phyloP scores from a whole-genome alignment of 2,888 invertebrate species.

The Aleiodes leptofemur region DNA sequence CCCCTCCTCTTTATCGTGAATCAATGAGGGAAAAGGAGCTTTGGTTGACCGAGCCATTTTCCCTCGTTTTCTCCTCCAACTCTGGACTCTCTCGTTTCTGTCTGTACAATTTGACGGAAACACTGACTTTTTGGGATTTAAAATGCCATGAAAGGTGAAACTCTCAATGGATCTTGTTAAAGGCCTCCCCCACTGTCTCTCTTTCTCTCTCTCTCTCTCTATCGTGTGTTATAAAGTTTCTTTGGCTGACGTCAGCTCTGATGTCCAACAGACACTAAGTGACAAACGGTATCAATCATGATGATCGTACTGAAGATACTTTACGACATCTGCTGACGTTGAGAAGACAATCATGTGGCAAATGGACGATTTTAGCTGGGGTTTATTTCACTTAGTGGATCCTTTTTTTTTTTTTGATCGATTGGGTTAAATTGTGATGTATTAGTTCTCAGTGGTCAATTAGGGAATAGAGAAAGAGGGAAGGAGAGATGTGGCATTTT shows the following conservation, averaged over 20 bases:
- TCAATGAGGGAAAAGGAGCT: constrained; percentile 25
- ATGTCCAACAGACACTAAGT: constrained; percentile 45
- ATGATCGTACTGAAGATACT: constrained; percentile 55
- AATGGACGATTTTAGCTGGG: background rate
- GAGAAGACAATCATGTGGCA: constrained; percentile 23
- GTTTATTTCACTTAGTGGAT: constrained; percentile 11
- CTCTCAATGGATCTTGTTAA: constrained; percentile 30
- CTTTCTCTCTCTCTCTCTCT: too few relatives aligned
- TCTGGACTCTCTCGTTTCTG: constrained; percentile 2
- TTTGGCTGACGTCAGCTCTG: constrained; percentile 41
- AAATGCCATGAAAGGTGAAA: background rate
- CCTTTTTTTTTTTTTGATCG: constrained; percentile 12
- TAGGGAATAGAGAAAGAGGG: constrained; percentile 37
- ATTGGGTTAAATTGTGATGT: constrained; percentile 6
- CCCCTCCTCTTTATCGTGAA: constrained; percentile 2
- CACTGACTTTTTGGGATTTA: constrained; percentile 4
- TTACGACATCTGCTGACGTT: constrained; percentile 56
- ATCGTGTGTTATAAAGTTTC: constrained; percentile 39
- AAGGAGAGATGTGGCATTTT: background rate
- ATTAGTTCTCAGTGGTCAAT: background rate
- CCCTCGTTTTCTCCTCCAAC: background rate
- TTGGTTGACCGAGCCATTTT: constrained; percentile 24
- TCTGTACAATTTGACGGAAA: constrained; percentile 11
- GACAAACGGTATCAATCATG: constrained; percentile 60
- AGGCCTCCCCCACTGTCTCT: background rate